Evolutionary conservation across 2,113 vertebrate genomes (phyloP).

Genomic region (Motacilla tschutschensis): DNA sequence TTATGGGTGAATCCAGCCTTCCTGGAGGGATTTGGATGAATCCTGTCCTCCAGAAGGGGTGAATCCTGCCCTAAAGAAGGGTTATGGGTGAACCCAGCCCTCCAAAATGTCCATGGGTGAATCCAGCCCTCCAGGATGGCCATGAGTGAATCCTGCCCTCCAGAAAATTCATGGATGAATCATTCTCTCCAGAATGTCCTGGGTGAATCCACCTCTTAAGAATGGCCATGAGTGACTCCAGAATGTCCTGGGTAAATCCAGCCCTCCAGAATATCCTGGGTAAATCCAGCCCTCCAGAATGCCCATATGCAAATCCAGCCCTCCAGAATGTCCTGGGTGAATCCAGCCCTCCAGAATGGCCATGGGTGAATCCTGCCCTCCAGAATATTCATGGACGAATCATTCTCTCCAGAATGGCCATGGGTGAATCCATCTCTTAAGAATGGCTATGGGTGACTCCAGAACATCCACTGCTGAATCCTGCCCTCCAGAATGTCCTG

Average conservation of each 20-base stretch:
- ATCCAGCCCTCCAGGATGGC: neutral
- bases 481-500: fast-evolving
- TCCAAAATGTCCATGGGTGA: neutral
- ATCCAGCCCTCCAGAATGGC: no score
- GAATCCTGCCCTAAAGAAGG: neutral
- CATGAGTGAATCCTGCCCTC: no score
- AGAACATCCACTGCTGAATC: neutral
- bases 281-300: neutral
- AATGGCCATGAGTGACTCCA: no score
- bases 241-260: fast-evolving
- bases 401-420: neutral
- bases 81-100: neutral
- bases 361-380: neutral
- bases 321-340: neutral
- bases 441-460: neutral
- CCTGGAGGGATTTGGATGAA: neutral
- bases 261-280: neutral
- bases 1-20: neutral
- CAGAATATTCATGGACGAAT: neutral
- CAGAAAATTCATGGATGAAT: neutral
- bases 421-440: neutral
- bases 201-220: neutral
- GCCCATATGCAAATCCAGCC: fast-evolving
- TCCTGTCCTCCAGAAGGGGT: fast-evolving
- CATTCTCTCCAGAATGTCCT: neutral